Base-by-base conservation (phyloP, 2,888 invertebrate genomes). In the Eupsilia transversa region DNA sequence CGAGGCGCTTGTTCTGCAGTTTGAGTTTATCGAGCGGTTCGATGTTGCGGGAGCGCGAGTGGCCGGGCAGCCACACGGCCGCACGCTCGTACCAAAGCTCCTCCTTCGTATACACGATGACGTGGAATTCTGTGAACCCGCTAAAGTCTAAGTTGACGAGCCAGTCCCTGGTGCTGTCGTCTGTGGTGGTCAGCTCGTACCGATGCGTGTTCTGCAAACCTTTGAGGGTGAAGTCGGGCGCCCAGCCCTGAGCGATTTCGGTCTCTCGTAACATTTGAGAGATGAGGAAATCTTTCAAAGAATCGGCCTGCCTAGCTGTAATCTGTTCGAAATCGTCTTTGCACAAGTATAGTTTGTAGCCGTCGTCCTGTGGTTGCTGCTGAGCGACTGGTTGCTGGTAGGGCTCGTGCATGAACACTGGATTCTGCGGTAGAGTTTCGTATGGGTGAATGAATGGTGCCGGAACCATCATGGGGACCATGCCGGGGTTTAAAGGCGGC, bases 21-120 rank as follows among this genome's bases (percentile, higher is more conserved):
- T 91, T 92, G 2, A 96, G 91, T 74, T 95, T 96, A 0, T 88
- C 88, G 9, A 95, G 83, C 10, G 96, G 96, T 67, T 94, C 93
- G 46, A 94, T 87, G 71, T 90, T 89, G 41, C 90, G 89, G 74
- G 86, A 89, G 82, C 90, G 92, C 70, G 94, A 94, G 88, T 95
- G 95, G 12, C 94, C 95, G 3, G 95, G 96, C 35, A 96, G 88
- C 95, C 95, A 96, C 41, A 96, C 91, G 7, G 95, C 95, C 0
- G 94, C 96, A 2, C 96, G 91, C 80, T 96, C 95, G 82, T 93
- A 95, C 95, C 94, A 95, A 76, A 95, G 77, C 84, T 96, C 94
- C 80, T 96, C 95, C 52, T 93, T 92, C 0, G 93, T 94, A 81
- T 95, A 96, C 23, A 94, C 93, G 17, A 96, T 84, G 2, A 95